Evolutionary conservation across 2,113 vertebrate species (phyloP), one percentile per base, ranked within the genome.

Genomic region (Speoplatyrhinus poulsoni): DNA sequence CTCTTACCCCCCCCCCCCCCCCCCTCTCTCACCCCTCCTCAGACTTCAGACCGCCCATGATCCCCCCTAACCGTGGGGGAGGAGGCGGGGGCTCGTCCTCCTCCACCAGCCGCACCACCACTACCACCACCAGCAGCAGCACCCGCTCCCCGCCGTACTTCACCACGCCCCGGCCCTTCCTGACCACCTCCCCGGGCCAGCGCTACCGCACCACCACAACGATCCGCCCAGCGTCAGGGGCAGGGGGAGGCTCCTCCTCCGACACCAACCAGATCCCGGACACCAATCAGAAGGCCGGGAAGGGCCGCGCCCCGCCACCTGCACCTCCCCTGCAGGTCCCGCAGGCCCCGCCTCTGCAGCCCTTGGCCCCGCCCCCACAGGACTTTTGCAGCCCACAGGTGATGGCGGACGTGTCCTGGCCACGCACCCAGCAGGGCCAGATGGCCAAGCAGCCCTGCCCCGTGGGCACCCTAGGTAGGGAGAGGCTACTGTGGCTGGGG

Each of bases 371-470:
- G 0, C 90, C 94, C 0, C 93, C 92, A 0, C 70, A 93, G 0
- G 96, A 98, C 78, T 97, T 95, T 89, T 99, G 98, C 11, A 91
- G 92, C 54, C 93, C 97, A 0, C 49, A 92, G 75, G 90, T 97
- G 72, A 94, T 91, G 5, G 93, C 96, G 0, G 96, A 98, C 55
- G 95, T 99, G 63, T 92, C 93, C 69, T 99, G 98, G 98, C 98
- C 96, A 36, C 93, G 94, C 36, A 98, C 97, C 0, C 95, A 96
- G 49, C 96, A 96, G 84, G 96, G 96, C 46, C 96, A 98, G 79
- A 81, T 88, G 67, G 96, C 96, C 0, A 99, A 97, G 87, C 96
- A 97, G 83, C 98, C 97, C 0, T 99, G 97, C 75, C 98, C 96
- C 5, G 79, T 95, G 1, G 96, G 97, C 65, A 98, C 96, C 0